Conservation (phyloP, 1,140 invertebrate genomes). For the Heterodera carotae region DNA sequence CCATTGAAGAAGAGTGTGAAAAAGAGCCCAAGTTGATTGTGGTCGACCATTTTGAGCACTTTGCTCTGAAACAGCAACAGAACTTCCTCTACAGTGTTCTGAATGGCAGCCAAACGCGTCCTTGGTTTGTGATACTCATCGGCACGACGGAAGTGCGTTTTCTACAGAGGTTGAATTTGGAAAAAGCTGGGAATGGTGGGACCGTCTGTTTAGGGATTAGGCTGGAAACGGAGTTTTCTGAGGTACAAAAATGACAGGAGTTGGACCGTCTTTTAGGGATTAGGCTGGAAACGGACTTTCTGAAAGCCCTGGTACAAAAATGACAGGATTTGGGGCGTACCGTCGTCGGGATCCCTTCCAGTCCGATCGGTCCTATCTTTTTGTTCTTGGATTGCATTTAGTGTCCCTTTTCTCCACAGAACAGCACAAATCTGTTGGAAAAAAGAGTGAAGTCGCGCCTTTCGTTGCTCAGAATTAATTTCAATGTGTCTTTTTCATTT, state of each 20-base stretch:
- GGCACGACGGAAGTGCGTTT: conserved; percentile 20
- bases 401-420: not conserved
- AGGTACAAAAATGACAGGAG: no score
- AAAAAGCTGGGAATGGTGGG: no score
- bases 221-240: no score
- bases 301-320: no score
- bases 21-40: conserved; percentile 13
- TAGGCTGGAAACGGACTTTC: no score
- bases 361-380: no score
- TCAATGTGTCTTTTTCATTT: conserved; percentile 15
- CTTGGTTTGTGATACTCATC: conserved; percentile 30
- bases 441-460: conserved; percentile 21
- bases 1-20: not conserved
- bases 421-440: conserved; percentile 11
- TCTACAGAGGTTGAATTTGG: not conserved
- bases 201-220: no score
- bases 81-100: conserved; percentile 26
- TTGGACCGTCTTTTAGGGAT: no score
- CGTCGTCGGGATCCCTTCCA: no score
- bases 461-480: conserved; percentile 4
- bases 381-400: no score
- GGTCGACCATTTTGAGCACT: conserved; percentile 26
- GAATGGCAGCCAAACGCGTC: conserved; percentile 25
- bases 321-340: no score
- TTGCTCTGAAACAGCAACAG: conserved; percentile 19